These are phyloP conservation scores for Dusona sp. DNA, from an alignment of 2,888 invertebrate species.

Conservation along the genomic window DNA sequence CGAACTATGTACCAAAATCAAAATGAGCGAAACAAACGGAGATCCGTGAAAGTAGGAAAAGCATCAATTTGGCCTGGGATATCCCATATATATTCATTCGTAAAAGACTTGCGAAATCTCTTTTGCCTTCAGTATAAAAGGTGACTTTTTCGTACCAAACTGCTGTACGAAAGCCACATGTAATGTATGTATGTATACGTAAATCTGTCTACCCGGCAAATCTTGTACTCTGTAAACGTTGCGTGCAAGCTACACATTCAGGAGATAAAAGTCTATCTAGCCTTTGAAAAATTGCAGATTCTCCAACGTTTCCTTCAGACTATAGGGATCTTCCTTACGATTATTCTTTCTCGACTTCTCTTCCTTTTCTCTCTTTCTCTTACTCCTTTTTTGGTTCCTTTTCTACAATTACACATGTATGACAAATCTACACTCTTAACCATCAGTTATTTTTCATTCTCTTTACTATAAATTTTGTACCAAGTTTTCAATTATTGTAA, in stretches of 20 bases:
- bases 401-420: not conserved
- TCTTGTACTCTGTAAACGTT: conserved; percentile 67
- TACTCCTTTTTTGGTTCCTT: not conserved
- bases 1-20: not conserved
- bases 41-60: not conserved
- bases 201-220: conserved; percentile 51
- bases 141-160: conserved; percentile 34
- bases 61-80: not conserved
- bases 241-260: conserved; percentile 54
- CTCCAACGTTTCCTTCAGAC: conserved; percentile 28
- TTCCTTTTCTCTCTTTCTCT: conserved; percentile 14
- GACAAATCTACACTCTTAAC: not conserved
- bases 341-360: conserved; percentile 14
- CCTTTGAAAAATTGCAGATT: conserved; percentile 58
- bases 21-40: not conserved
- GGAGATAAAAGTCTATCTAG: conserved; percentile 48
- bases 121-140: conserved; percentile 32
- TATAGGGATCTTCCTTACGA: conserved; percentile 31
- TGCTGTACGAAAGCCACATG: conserved; percentile 1
- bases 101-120: conserved; percentile 44
- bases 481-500: not conserved
- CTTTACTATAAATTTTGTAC: not conserved
- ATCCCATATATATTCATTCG: conserved; percentile 12
- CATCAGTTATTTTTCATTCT: not conserved
- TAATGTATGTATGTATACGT: conserved; percentile 22